Evolutionary conservation across 2,888 invertebrate species (phyloP).

Genomic region (Sarcophaga carnaria): DNA sequence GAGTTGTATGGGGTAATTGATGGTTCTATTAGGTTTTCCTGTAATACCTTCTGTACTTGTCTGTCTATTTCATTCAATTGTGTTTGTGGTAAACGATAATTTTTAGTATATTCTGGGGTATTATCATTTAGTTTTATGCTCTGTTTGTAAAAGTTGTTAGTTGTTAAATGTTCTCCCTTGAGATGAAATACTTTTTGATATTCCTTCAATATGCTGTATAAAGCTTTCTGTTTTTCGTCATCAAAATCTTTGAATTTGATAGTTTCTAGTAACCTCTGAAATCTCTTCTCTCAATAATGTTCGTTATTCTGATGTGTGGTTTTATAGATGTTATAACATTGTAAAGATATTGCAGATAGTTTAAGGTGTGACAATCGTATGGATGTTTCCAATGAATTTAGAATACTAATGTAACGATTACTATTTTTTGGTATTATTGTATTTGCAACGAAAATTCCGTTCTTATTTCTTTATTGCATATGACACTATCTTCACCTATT

Average conservation of each 20-base stretch:
- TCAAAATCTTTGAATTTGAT: constrained; percentile 27
- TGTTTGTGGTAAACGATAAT: constrained; percentile 33
- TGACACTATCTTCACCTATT: no score
- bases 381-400: no score
- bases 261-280: neutral
- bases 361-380: no score
- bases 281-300: constrained; percentile 19
- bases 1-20: constrained; percentile 29
- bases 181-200: neutral
- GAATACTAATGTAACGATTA: no score
- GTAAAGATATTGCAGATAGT: no score
- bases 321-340: neutral
- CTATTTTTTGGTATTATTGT: no score
- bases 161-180: no score
- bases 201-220: neutral
- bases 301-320: neutral
- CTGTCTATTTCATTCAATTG: constrained; percentile 36
- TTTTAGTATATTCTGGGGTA: constrained; percentile 15
- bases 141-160: constrained; percentile 11
- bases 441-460: no score
- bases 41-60: constrained; percentile 25
- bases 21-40: constrained; percentile 8
- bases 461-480: no score
- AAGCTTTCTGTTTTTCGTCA: neutral
- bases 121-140: neutral